Conservation (phyloP, 2,113 vertebrate species). For the Arenaria interpres region DNA sequence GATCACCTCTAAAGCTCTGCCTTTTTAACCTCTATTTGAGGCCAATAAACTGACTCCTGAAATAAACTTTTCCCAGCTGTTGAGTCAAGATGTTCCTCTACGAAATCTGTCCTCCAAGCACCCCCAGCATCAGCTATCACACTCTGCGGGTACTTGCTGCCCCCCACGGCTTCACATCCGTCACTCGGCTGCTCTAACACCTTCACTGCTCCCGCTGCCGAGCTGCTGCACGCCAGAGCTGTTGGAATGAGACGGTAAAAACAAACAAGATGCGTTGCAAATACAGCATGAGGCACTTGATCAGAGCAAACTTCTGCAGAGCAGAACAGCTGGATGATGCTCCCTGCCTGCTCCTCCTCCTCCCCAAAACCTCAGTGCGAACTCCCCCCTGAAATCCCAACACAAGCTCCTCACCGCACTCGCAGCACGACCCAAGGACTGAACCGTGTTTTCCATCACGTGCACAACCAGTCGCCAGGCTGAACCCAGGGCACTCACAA, state of each 20-base stretch:
- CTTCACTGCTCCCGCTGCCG: not conserved
- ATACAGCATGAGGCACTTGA: not conserved
- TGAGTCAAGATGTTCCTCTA: not conserved
- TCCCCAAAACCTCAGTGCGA: accelerated
- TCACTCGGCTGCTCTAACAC: no score
- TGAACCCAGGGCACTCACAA: not conserved
- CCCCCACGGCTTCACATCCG: not conserved
- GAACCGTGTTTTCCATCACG: not conserved
- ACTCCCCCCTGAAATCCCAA: not conserved
- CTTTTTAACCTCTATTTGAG: not conserved
- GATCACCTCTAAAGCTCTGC: not conserved
- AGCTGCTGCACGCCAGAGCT: not conserved
- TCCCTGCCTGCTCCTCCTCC: not conserved
- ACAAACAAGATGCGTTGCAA: accelerated
- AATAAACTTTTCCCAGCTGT: not conserved
- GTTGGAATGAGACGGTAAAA: not conserved
- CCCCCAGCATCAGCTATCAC: not conserved
- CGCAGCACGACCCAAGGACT: accelerated
- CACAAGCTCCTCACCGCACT: accelerated
- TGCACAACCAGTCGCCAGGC: not conserved
- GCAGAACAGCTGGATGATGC: not conserved
- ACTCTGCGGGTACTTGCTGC: not conserved
- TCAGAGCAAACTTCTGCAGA: not conserved
- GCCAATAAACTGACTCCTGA: not conserved
- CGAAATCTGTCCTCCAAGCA: not conserved